Conservation (phyloP, 2,797 vertebrate species). For the Siniperca undulata region DNA sequence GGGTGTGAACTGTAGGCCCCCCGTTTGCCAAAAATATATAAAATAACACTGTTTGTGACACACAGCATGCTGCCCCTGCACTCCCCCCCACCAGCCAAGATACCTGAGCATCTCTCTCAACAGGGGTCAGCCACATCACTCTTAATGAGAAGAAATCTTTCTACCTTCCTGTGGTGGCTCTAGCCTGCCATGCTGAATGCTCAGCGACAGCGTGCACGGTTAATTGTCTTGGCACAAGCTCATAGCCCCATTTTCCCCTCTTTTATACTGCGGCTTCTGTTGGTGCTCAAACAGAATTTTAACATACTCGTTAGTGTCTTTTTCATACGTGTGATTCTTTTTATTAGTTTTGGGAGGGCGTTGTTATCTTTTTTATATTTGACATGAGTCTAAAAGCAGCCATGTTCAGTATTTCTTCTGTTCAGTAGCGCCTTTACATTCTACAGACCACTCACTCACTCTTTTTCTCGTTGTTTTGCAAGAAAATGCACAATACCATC, state of each 20-base stretch:
- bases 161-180: constrained; percentile 59
- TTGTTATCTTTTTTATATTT: constrained; percentile 7
- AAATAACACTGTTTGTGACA: constrained; percentile 79
- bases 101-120: constrained; percentile 80
- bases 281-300: constrained; percentile 21
- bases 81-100: constrained; percentile 65
- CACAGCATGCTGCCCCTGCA: constrained; percentile 68
- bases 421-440: constrained; percentile 14
- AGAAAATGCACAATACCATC: constrained; percentile 63
- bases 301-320: neutral
- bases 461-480: constrained; percentile 35
- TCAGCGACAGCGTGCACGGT: constrained; percentile 50
- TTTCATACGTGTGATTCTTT: neutral
- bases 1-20: constrained; percentile 70
- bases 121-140: constrained; percentile 76
- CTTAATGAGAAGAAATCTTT: constrained; percentile 74
- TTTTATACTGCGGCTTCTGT: constrained; percentile 23
- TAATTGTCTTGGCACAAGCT: constrained; percentile 62
- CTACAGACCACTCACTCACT: constrained; percentile 24
- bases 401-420: constrained; percentile 14
- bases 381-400: neutral
- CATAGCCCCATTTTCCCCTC: neutral
- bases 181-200: constrained; percentile 54
- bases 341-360: neutral
- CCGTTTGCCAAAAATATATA: constrained; percentile 72